Percentiles rank a stretch among this genome's conserved stretches.
Conservation (phyloP, 2,888 invertebrate genomes). For the Drosophila siamana region DNA sequence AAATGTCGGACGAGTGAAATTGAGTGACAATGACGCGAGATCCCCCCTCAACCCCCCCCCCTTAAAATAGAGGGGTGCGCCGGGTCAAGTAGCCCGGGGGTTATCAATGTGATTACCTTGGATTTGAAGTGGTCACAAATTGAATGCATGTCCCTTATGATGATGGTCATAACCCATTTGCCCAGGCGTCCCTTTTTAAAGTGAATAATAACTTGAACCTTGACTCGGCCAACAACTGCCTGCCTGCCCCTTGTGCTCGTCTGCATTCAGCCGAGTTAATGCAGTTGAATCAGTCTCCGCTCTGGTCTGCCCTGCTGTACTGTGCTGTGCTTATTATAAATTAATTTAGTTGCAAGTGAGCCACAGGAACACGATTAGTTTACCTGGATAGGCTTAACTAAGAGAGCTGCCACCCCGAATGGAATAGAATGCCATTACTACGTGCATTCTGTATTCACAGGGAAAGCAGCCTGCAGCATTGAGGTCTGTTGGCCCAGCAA, state of each 20-base stretch:
- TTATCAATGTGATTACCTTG: slow-evolving; percentile 28
- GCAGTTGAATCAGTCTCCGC: slow-evolving; percentile 54
- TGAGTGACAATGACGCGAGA: slow-evolving; percentile 71
- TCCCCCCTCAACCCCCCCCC: no score
- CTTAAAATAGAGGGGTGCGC: slow-evolving; percentile 22
- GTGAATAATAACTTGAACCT: slow-evolving; percentile 3
- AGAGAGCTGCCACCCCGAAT: slow-evolving; percentile 16
- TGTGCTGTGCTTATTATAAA: slow-evolving; percentile 59
- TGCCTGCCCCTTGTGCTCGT: not conserved
- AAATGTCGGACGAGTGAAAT: slow-evolving; percentile 57
- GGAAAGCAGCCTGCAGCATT: slow-evolving; percentile 13
- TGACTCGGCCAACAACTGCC: not conserved
- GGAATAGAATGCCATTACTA: not conserved
- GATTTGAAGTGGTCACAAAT: slow-evolving; percentile 14
- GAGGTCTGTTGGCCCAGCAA: no score
- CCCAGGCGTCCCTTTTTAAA: not conserved
- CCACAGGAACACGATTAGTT: slow-evolving; percentile 52
- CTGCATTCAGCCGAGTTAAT: slow-evolving; percentile 18
- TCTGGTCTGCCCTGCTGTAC: not conserved
- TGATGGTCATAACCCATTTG: slow-evolving; percentile 6
- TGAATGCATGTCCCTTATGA: slow-evolving; percentile 5
- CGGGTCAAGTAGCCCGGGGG: slow-evolving; percentile 27
- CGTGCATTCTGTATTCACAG: slow-evolving; percentile 36
- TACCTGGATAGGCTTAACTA: slow-evolving; percentile 51
- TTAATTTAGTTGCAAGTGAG: slow-evolving; percentile 56